Base-by-base conservation (phyloP, 2,113 vertebrate genomes). In the Leptocoma aspasia region DNA sequence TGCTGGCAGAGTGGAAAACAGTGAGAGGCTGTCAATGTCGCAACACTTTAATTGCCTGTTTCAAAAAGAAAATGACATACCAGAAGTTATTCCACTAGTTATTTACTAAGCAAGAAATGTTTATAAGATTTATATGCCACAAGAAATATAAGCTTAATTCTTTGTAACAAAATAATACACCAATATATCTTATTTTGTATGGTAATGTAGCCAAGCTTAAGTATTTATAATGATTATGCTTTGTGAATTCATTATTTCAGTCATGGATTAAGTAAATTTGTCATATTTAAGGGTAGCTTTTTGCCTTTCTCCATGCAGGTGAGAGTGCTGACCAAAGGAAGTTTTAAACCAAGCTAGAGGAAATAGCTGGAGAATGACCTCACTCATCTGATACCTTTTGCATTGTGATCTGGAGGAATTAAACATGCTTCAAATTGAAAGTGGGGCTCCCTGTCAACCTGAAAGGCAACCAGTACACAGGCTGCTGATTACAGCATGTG, bases 11-110 rank as follows among this genome's bases (percentile, higher is more conserved):
- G 63, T 68, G 59, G 84, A 93, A 89, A 94, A 72, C 73, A 81
- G 66, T 60, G 79, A 93, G 64, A 45, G 75, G 78, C 6, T 90
- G 93, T 90, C 86, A 81, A 35, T 70, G 92, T 82, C 6, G 30
- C 83, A 93, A 85, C 63, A 72, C 65, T 82, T 94, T 78, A 94
- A 95, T 92, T 92, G 91, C 86, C 93, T 82, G 73, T 79, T 92
- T 89, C 54, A 82, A 83, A 92, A 89, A 61, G 49, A 66, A 91
- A 90, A 83, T 83, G 56, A 78, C 63, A 77, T 23, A 35, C 39
- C 77, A 68, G 77, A 89, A 50, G 65, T n/a, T n/a, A n/a, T n/a
- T 89, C 65, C 65, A 89, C 65, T 56, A 83, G 70, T 94, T 93
- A 88, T 91, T 94, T 94, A 86, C 65, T 56, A 92, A 83, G 69